Conservation (phyloP, 2,797 vertebrate genomes). For the Anguilla pacifica region DNA sequence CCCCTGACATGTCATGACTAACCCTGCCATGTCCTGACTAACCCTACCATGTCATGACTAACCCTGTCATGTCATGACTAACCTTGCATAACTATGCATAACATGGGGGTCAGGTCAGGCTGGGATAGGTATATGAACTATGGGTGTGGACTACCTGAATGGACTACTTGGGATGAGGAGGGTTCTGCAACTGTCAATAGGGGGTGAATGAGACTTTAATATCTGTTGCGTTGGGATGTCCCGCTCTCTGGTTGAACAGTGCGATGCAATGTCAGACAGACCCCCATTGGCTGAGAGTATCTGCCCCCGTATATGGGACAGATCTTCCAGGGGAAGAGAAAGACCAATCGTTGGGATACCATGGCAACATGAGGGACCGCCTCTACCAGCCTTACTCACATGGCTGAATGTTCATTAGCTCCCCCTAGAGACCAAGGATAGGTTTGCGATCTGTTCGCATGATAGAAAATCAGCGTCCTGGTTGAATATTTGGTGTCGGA, state of each 20-base stretch:
- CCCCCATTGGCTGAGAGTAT: background rate
- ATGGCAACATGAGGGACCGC: background rate
- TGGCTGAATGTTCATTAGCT: background rate
- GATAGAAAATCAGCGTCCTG: background rate
- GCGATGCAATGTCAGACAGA: background rate
- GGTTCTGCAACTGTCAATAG: no score
- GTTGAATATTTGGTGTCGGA: background rate
- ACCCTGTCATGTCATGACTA: background rate
- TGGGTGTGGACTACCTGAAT: background rate
- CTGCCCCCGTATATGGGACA: no score
- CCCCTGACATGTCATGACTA: no score
- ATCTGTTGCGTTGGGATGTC: background rate
- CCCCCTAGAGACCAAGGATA: background rate
- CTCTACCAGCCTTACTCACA: background rate
- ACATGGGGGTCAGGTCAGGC: background rate
- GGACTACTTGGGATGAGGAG: background rate
- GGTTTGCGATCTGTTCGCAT: background rate
- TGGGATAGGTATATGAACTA: background rate
- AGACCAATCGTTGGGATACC: background rate
- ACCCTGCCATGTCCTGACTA: background rate
- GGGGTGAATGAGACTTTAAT: background rate
- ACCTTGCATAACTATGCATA: background rate
- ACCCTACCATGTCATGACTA: no score
- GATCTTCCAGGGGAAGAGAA: background rate
- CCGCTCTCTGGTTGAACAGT: background rate